A percentile compares a stretch with the other conserved stretches of the same genome.
Evolutionary conservation across 2,113 vertebrate species (phyloP).

Genomic region (Indri indri): DNA sequence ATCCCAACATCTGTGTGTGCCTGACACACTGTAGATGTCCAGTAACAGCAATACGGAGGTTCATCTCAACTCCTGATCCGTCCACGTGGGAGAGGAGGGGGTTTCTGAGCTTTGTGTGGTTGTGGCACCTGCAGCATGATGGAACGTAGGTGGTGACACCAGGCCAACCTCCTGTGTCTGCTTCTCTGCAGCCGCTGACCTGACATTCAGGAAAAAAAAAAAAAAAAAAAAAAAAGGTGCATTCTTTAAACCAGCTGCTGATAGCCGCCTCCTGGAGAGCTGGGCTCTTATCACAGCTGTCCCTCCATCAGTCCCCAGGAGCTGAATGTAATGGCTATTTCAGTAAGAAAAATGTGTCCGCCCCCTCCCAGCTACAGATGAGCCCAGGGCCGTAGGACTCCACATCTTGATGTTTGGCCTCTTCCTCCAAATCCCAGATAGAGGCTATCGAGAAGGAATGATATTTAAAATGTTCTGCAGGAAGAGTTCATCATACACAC

Average conservation of each 20-base stretch:
- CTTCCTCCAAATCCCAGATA: neutral
- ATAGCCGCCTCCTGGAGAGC: too few relatives aligned
- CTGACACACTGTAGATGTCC: neutral
- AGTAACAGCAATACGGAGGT: neutral
- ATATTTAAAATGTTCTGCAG: neutral
- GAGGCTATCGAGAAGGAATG: neutral
- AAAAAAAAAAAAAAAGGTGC: neutral
- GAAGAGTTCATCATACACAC: neutral
- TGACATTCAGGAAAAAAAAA: too few relatives aligned
- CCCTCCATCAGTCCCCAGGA: fast-evolving
- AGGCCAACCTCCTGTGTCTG: fast-evolving
- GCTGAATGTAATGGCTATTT: neutral
- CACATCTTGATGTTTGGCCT: neutral
- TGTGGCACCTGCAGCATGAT: neutral
- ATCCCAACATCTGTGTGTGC: fast-evolving
- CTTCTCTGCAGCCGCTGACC: neutral
- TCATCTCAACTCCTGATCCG: neutral
- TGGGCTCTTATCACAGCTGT: fast-evolving
- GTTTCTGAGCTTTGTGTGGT: neutral
- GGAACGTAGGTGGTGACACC: neutral
- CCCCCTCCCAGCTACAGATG: neutral
- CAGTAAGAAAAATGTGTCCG: neutral
- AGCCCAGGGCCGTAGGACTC: neutral
- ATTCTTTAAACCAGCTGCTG: neutral
- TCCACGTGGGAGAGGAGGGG: neutral